phyloP scores from a whole-genome alignment of 1,140 invertebrate species.

The Trichoplusia ni region DNA sequence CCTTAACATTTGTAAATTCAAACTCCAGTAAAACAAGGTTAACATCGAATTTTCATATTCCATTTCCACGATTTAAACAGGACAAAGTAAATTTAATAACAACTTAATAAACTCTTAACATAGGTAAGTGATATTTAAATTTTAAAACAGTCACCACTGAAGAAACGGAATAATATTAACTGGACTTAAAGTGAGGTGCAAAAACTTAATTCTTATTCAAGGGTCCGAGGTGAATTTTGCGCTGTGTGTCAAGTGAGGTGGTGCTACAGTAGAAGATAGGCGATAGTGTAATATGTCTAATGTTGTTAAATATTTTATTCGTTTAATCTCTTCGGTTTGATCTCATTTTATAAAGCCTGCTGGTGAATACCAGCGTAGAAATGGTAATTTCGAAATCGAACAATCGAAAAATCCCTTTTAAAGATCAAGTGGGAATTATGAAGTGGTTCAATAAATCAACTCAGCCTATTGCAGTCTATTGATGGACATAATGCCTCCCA shows the following conservation, averaged over 20 bases:
- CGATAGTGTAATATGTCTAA: background rate
- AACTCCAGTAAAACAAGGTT: background rate
- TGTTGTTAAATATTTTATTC: too few relatives aligned
- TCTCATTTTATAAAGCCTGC: too few relatives aligned
- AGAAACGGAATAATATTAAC: slow-evolving; percentile 46
- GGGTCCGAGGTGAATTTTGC: slow-evolving; percentile 58
- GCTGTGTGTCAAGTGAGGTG: slow-evolving; percentile 26
- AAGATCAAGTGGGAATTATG: too few relatives aligned
- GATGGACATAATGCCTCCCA: too few relatives aligned
- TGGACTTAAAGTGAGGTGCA: slow-evolving; percentile 45
- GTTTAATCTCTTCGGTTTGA: too few relatives aligned
- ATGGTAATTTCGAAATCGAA: too few relatives aligned
- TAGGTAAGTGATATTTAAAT: slow-evolving; percentile 35
- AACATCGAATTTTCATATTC: slow-evolving; percentile 15
- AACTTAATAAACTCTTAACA: slow-evolving; percentile 30
- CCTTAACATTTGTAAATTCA: background rate
- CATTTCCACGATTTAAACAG: slow-evolving; percentile 8
- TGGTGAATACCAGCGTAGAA: too few relatives aligned
- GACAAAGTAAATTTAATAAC: slow-evolving; percentile 32
- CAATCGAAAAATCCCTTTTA: too few relatives aligned
- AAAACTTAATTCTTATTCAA: slow-evolving; percentile 72
- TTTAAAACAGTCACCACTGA: slow-evolving; percentile 26
- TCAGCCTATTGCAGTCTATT: too few relatives aligned
- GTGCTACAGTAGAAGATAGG: slow-evolving; percentile 2
- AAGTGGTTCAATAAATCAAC: too few relatives aligned